Percentiles rank a stretch among this genome's conserved stretches.
Conservation (phyloP, 2,888 invertebrate genomes). For the Lochmaea capreae region DNA sequence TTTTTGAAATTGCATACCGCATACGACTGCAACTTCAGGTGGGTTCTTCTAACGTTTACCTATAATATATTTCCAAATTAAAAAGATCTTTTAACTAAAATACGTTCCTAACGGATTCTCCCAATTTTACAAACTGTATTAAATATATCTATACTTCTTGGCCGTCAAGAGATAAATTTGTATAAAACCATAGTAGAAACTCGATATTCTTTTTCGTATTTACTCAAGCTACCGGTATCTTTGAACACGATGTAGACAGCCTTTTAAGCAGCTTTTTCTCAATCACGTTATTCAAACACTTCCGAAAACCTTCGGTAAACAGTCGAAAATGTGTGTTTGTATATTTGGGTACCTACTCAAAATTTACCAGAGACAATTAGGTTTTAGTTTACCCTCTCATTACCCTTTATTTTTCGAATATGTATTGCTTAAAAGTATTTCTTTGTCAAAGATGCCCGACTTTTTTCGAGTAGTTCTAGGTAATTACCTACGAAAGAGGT, state of each 20-base stretch:
- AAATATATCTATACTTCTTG: slow-evolving; percentile 15
- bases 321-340: slow-evolving; percentile 46
- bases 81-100: no score
- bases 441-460: neutral
- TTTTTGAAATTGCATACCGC: no score
- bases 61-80: no score
- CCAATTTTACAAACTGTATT: neutral
- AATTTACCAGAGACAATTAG: slow-evolving; percentile 42
- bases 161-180: slow-evolving; percentile 38
- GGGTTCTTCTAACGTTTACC: no score
- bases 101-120: neutral
- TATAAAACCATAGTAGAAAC: slow-evolving; percentile 40
- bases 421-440: neutral
- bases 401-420: slow-evolving; percentile 15
- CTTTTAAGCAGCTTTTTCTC: slow-evolving; percentile 48
- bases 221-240: slow-evolving; percentile 53
- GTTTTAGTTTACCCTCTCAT: slow-evolving; percentile 32
- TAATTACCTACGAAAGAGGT: neutral
- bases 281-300: slow-evolving; percentile 51
- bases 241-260: slow-evolving; percentile 46
- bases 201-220: slow-evolving; percentile 38
- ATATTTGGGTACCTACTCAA: slow-evolving; percentile 40
- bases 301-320: slow-evolving; percentile 50
- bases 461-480: neutral
- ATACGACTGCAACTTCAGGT: no score